Evolutionary conservation across 2,888 invertebrate species (phyloP), one percentile per base, ranked within the genome.

Genomic region (Luffia ferchaultella): DNA sequence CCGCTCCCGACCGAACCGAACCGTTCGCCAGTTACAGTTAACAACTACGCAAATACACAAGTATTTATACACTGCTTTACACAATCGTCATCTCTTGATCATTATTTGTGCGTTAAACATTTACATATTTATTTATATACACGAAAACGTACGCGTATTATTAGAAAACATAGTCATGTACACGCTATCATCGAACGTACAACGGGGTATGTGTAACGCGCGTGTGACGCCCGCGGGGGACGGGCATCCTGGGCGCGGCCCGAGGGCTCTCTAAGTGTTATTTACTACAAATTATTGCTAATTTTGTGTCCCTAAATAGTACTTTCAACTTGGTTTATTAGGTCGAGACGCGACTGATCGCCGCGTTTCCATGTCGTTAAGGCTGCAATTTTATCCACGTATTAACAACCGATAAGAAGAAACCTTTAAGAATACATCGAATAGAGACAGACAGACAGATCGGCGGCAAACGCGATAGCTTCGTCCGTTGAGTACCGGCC

Each of bases 91-190:
- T 68, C 62, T 49, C 30, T 64, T 67, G 70, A 63, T 74, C 46
- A 74, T 74, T 76, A 80, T 78, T 83, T 83, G 83, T 83, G 83
- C 83, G 83, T 83, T 83, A 79, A 79, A 82, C 79, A 79, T 80
- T 80, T 82, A 82, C 76, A 79, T 73, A 50, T 69, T 82, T 80
- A 82, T 77, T 77, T 83, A 83, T 83, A 73, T 83, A 83, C 83
- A 83, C 70, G 78, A 78, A 82, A 78, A 77, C 74, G 79, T 79
- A 80, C 77, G 70, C 77, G 77, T 76, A 76, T 76, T 71, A 76
- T 71, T 74, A 65, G 68, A 74, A 75, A 78, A 76, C 72, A 70
- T 46, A 50, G 40, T 70, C 79, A 76, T 73, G 60, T 71, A 73
- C 69, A 73, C 67, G 62, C 76, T 75, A 78, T 76, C 73, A 74